Percentiles rank a stretch among this genome's conserved stretches.
phyloP scores from a whole-genome alignment of 1,140 invertebrate species.

The Zaprionus davidi region DNA sequence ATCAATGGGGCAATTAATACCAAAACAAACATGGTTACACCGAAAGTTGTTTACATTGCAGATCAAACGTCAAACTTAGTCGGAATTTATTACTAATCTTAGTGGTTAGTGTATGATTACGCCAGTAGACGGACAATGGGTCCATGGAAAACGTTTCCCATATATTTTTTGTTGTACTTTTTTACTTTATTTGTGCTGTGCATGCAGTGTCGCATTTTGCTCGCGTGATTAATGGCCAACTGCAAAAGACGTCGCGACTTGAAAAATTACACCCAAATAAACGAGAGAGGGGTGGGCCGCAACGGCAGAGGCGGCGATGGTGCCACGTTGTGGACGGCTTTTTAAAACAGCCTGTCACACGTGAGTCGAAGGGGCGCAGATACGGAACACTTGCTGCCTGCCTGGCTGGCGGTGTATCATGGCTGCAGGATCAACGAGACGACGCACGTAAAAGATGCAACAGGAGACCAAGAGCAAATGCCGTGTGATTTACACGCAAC shows the following conservation, averaged over 20 bases:
- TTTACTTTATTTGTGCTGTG: slow-evolving; percentile 50
- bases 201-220: slow-evolving; percentile 67
- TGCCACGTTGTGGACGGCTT: slow-evolving; percentile 43
- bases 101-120: slow-evolving; percentile 21
- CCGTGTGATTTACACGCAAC: slow-evolving; percentile 80
- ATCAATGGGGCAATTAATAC: not conserved
- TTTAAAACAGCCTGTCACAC: slow-evolving; percentile 77
- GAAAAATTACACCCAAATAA: slow-evolving; percentile 80
- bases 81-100: not conserved
- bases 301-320: slow-evolving; percentile 16
- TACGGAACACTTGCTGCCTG: not conserved
- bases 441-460: slow-evolving; percentile 79
- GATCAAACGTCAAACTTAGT: not conserved
- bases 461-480: slow-evolving; percentile 72
- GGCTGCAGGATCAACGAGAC: slow-evolving; percentile 49
- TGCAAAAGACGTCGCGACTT: slow-evolving; percentile 78
- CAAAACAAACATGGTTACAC: not conserved
- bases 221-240: slow-evolving; percentile 70
- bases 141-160: slow-evolving; percentile 29
- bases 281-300: slow-evolving; percentile 46
- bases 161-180: slow-evolving; percentile 9
- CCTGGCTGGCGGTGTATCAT: slow-evolving; percentile 32
- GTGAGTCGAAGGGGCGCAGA: slow-evolving; percentile 31
- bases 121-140: slow-evolving; percentile 16
- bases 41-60: not conserved